Evolutionary conservation across 2,888 invertebrate genomes (phyloP), one percentile per base, ranked within the genome.

Genomic region (Tenthredo livida): DNA sequence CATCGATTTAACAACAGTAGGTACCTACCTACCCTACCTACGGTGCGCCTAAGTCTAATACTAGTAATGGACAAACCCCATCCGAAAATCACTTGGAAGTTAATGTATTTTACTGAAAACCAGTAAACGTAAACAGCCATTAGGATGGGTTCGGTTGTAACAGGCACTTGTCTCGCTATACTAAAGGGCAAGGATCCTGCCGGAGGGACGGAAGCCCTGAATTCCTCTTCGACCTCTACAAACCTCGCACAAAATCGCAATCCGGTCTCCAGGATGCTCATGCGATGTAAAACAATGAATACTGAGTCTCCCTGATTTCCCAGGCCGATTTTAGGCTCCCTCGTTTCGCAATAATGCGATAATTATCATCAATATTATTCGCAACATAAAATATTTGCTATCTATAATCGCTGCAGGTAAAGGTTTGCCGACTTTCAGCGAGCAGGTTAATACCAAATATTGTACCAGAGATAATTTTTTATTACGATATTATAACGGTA

Each of bases 91-190:
- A 61, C 61, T 58, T 10, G 80, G 80, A 58, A 80, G n/a, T 61
- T 40, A n/a, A 61, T 80, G 61, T 80, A 77, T 77, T n/a, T 77
- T 58, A 37, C 61, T n/a, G 58, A n/a, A 40, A 61, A 61, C 33
- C 61, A 25, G 80, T 80, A 61, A 80, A 80, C 80, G 80, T 80
- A 80, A 80, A 80, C 80, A 80, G 58, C 83, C 12, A 67, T 83
- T 70, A 61, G 61, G 33, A 67, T 61, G 83, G 83, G 67, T 29
- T 83, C 80, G 58, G 15, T 37, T 83, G 25, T 67, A 83, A 83
- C 83, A 12, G 47, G 67, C 29, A 83, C 65, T 83, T 70, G 83
- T 43, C 67, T 70, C 83, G 83, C 58, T 80, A 47, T 47, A 67
- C 29, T 70, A 83, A 67, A 67, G 70, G 33, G 47, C 83, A 47